Evolutionary conservation across 1,140 invertebrate species (phyloP), one percentile per base, ranked within the genome.

Genomic region (Lordiphosa stackelbergi): DNA sequence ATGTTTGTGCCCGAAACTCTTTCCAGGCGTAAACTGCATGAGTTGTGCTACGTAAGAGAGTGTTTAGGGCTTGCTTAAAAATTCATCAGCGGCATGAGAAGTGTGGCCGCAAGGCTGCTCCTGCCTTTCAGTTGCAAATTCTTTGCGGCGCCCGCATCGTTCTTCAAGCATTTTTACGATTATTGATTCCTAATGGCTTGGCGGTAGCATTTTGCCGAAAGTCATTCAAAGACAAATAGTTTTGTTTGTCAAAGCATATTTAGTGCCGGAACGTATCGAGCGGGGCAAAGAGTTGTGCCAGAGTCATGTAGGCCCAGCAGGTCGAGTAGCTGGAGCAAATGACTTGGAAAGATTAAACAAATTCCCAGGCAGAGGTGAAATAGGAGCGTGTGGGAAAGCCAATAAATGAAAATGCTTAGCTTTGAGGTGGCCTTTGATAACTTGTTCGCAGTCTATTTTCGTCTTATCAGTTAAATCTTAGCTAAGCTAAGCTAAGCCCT

Each of bases 61-160:
- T 85, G 79, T 85, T 79, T 85, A 85, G 79, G 72, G 62, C 57
- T 66, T 62, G 66, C 63, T 84, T 85, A 84, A 84, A 84, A 71
- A 84, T 84, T 78, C 78, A 83, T 83, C 69, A 83, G 61, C 41
- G 54, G 57, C 77, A 84, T 84, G 77, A 79, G 66, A 74, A 83
- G 75, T 79, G 71, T 71, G 75, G 73, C 73, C 57, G 64, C 62
- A 69, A 62, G 68, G 68, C 68, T 35, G 54, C 59, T 54, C 36
- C 38, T 28, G 55, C 13, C 5, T 57, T 45, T 53, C 60, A 16
- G 41, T 11, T 37, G 12, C 34, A 22, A 46, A 42, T 53, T 36
- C 53, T 53, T 48, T 63, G 54, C 47, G 37, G 45, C 51, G 60
- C 60, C 65, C 47, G 52, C 71, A 79, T 74, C 66, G 58, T 79